These are phyloP conservation scores for Euura saliciscinereae DNA, from an alignment of 1,140 invertebrate genomes.

Conservation along the genomic window DNA sequence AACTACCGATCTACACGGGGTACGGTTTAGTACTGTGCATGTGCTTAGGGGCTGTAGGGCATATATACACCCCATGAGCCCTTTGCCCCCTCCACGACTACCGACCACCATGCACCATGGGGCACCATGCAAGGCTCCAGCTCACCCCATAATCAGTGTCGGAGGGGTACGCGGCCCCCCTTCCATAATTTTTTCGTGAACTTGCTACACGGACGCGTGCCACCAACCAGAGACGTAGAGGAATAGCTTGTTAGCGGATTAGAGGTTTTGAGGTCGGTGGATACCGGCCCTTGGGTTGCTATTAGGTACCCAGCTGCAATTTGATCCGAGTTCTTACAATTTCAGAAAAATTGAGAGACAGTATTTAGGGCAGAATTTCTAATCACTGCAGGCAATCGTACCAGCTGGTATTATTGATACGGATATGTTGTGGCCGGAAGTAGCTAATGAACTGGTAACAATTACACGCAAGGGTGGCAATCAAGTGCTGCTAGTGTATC, in stretches of 20 bases:
- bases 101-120: slow-evolving; percentile 36
- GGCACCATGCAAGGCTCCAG: slow-evolving; percentile 41
- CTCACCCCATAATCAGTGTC: slow-evolving; percentile 51
- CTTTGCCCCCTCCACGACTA: slow-evolving; percentile 41
- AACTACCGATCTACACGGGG: slow-evolving; percentile 39
- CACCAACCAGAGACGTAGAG: slow-evolving; percentile 33
- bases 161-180: slow-evolving; percentile 41
- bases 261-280: slow-evolving; percentile 57
- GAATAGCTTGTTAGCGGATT: slow-evolving; percentile 50
- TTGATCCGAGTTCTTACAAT: too few species aligned
- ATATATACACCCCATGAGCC: slow-evolving; percentile 53
- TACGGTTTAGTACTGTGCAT: slow-evolving; percentile 53
- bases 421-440: background rate
- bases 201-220: slow-evolving; percentile 39
- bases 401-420: too few species aligned
- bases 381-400: too few species aligned
- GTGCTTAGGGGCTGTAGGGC: slow-evolving; percentile 42
- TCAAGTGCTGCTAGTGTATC: too few species aligned
- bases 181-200: slow-evolving; percentile 12
- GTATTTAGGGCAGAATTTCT: too few species aligned
- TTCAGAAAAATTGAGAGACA: too few species aligned
- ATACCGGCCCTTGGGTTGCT: background rate
- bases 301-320: background rate
- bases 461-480: background rate
- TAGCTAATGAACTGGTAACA: background rate